phyloP scores from a whole-genome alignment of 2,888 invertebrate genomes.

The Eupsilia transversa region DNA sequence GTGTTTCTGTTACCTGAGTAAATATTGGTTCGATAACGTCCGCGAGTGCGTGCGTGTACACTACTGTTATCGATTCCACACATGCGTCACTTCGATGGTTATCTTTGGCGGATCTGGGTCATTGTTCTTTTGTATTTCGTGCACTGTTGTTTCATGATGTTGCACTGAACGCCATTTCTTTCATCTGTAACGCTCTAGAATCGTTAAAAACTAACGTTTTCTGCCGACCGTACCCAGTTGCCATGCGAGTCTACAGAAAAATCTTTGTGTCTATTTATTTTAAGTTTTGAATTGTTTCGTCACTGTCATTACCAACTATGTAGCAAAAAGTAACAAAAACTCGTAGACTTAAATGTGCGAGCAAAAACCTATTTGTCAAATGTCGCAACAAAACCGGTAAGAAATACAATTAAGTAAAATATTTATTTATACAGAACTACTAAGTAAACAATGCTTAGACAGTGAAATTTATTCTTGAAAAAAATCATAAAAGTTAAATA shows the following conservation, averaged over 20 bases:
- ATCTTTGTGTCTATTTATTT: conserved; percentile 55
- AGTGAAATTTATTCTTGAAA: conserved; percentile 46
- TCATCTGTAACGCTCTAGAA: conserved; percentile 54
- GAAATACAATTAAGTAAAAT: conserved; percentile 61
- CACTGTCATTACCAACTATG: conserved; percentile 54
- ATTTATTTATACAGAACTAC: conserved; percentile 57
- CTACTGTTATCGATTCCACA: conserved; percentile 89
- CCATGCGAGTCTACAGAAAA: conserved; percentile 47
- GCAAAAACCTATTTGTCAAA: conserved; percentile 68
- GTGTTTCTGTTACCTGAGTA: conserved; percentile 85
- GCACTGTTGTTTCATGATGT: conserved; percentile 74
- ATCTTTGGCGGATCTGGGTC: conserved; percentile 89
- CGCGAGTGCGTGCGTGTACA: conserved; percentile 85
- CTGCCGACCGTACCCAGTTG: conserved; percentile 29
- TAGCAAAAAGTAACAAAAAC: conserved; percentile 73
- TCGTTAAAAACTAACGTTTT: conserved; percentile 20
- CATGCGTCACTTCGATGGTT: conserved; percentile 89
- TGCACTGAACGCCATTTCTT: conserved; percentile 67
- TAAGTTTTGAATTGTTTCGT: conserved; percentile 61
- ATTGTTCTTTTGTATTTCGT: conserved; percentile 88
- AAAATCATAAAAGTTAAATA: conserved; percentile 43
- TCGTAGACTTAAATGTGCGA: conserved; percentile 68
- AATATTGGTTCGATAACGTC: conserved; percentile 88
- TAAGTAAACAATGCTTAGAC: conserved; percentile 43
- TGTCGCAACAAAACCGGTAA: conserved; percentile 61